These are phyloP conservation scores for Operophtera brumata DNA, from an alignment of 2,888 invertebrate genomes.

Conservation along the genomic window DNA sequence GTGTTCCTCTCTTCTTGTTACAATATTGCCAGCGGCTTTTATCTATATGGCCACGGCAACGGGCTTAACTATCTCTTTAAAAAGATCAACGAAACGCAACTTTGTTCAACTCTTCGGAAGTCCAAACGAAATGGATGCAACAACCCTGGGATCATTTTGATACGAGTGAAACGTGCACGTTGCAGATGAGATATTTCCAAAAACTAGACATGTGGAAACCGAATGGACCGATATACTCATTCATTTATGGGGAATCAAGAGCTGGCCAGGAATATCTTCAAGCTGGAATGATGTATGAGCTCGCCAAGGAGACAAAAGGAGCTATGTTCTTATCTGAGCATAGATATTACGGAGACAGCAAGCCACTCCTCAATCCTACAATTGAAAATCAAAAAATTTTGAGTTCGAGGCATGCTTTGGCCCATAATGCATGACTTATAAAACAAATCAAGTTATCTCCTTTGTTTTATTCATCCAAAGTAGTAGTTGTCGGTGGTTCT, in stretches of 20 bases:
- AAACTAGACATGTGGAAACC: conserved; percentile 54
- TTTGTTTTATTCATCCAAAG: conserved; percentile 53
- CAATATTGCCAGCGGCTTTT: conserved; percentile 37
- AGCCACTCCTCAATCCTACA: conserved; percentile 52
- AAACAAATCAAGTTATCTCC: conserved; percentile 45
- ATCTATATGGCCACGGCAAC: conserved; percentile 42
- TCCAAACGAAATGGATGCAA: conserved; percentile 51
- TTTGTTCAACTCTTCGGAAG: conserved; percentile 33
- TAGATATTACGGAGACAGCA: conserved; percentile 68
- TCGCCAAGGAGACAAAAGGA: conserved; percentile 67
- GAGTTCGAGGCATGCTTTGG: conserved; percentile 63
- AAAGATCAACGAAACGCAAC: conserved; percentile 38
- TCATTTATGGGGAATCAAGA: conserved; percentile 60
- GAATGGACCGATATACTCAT: conserved; percentile 60
- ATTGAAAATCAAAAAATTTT: conserved; percentile 57
- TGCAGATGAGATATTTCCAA: conserved; percentile 67
- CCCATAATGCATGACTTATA: conserved; percentile 58
- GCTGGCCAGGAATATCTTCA: conserved; percentile 51
- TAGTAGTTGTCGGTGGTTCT: conserved; percentile 67
- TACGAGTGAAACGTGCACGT: conserved; percentile 47
- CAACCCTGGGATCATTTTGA: conserved; percentile 67
- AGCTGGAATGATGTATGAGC: conserved; percentile 57
- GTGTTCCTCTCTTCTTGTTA: conserved; percentile 37
- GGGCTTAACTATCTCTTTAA: conserved; percentile 48
- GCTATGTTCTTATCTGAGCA: conserved; percentile 65